phyloP scores from a whole-genome alignment of 2,797 vertebrate species.

The Ptychobarbus kaznakovi region DNA sequence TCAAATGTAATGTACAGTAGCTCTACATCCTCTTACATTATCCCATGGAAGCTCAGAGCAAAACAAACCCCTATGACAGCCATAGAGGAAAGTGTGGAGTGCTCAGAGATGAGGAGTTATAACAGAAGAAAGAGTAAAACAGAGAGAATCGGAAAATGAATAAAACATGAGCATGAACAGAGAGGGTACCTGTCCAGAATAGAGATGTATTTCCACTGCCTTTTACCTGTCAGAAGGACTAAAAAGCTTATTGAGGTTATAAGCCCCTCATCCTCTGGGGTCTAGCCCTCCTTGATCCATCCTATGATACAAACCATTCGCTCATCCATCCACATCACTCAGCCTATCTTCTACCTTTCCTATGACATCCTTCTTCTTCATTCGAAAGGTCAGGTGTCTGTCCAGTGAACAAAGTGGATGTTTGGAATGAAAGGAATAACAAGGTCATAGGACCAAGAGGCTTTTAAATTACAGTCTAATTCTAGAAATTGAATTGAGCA shows the following conservation, averaged over 20 bases:
- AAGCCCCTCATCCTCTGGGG: conserved; percentile 5
- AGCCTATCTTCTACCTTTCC: conserved; percentile 7
- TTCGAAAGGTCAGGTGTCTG: conserved; percentile 12
- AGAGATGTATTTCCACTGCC: conserved; percentile 25
- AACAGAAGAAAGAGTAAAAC: background rate
- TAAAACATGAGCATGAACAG: conserved; percentile 44
- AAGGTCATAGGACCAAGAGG: background rate
- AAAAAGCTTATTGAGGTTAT: conserved; percentile 25
- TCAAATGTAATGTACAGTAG: background rate
- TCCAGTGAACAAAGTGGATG: conserved; percentile 6
- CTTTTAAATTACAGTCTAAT: background rate
- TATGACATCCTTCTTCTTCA: conserved; percentile 23
- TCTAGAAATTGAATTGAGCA: background rate
- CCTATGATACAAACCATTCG: conserved; percentile 25
- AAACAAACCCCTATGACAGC: background rate
- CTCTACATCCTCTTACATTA: background rate
- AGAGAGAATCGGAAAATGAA: conserved; percentile 32
- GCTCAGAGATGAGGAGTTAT: background rate
- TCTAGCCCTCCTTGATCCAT: conserved; percentile 11
- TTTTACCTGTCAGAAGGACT: conserved; percentile 44
- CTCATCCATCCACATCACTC: conserved; percentile 26
- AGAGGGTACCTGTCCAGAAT: conserved; percentile 47
- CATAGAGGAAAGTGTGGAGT: conserved; percentile 3
- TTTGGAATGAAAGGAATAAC: background rate
- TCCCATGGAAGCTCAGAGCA: background rate